These are phyloP conservation scores for Pagrus major DNA, from an alignment of 2,113 vertebrate genomes.

Conservation along the genomic window DNA sequence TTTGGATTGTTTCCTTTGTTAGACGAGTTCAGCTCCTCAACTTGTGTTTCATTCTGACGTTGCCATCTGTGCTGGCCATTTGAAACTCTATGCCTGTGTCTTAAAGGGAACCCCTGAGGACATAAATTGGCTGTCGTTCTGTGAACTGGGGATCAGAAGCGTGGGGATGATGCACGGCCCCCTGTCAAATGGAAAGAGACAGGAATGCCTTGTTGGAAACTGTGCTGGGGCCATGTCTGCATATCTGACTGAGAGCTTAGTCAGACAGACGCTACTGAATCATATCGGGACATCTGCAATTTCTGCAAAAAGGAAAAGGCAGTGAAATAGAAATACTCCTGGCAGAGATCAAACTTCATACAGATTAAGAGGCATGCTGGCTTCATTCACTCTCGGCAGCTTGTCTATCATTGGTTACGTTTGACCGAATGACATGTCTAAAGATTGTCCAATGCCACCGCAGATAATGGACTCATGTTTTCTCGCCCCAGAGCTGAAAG, in stretches of 20 bases:
- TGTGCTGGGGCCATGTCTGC: conserved; percentile 41
- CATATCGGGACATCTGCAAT: conserved; percentile 68
- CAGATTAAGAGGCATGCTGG: conserved; percentile 60
- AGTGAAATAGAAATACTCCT: conserved; percentile 45
- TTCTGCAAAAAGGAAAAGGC: conserved; percentile 54
- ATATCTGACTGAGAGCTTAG: conserved; percentile 63
- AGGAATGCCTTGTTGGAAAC: conserved; percentile 51
- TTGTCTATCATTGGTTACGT: conserved; percentile 67
- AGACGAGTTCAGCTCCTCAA: conserved; percentile 34
- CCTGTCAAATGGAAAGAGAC: conserved; percentile 57
- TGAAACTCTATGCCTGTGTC: conserved; percentile 47
- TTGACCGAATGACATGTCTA: conserved; percentile 61
- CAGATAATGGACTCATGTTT: conserved; percentile 55
- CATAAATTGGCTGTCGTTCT: conserved; percentile 33
- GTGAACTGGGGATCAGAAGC: conserved; percentile 57
- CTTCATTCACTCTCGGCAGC: conserved; percentile 53
- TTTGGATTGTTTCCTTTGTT: conserved; percentile 14
- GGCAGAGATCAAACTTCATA: conserved; percentile 56
- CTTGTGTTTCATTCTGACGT: conserved; percentile 48
- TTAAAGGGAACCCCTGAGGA: conserved; percentile 55
- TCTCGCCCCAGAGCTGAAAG: conserved; percentile 38
- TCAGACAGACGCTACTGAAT: conserved; percentile 65
- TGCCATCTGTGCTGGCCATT: conserved; percentile 62
- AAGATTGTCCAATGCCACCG: conserved; percentile 63
- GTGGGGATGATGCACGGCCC: conserved; percentile 54